A percentile compares a stretch with the other conserved stretches of the same genome.
phyloP scores from a whole-genome alignment of 2,113 vertebrate species.

The Xiphophorus couchianus region DNA sequence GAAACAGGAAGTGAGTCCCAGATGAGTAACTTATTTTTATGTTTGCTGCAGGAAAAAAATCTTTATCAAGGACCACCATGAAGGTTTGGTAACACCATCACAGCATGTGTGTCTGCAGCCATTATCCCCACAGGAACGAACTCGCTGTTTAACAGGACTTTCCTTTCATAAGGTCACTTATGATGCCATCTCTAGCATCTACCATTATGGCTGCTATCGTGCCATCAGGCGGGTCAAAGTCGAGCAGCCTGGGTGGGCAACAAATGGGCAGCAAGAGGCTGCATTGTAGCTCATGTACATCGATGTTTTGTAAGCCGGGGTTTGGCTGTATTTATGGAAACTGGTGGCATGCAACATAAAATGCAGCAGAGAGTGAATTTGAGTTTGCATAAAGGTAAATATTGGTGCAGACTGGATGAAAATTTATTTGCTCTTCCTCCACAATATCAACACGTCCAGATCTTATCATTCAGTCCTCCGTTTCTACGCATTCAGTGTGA shows the following conservation, averaged over 20 bases:
- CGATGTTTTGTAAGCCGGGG: background rate
- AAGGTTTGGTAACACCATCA: conserved; percentile 38
- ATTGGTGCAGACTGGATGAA: background rate
- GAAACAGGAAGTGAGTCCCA: conserved; percentile 2
- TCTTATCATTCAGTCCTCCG: conserved; percentile 11
- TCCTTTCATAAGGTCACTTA: conserved; percentile 55
- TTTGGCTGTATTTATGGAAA: background rate
- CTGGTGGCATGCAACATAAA: background rate
- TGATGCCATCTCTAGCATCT: conserved; percentile 37
- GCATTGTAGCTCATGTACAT: conserved; percentile 30
- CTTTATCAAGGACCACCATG: conserved; percentile 42
- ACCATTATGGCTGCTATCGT: conserved; percentile 15
- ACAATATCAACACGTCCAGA: conserved; percentile 8
- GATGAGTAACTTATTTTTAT: conserved; percentile 3
- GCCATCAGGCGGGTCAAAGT: conserved; percentile 52
- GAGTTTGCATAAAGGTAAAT: background rate
- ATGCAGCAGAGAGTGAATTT: background rate
- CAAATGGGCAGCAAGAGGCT: conserved; percentile 37
- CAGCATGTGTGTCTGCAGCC: conserved; percentile 37
- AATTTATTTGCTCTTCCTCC: conserved; percentile 21
- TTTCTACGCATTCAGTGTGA: conserved; percentile 7
- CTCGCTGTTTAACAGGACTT: conserved; percentile 44
- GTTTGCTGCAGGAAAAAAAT: conserved; percentile 26
- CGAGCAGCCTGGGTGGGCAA: conserved; percentile 67
- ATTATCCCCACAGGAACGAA: conserved; percentile 35